Conservation (phyloP, 2,113 vertebrate species). For the Charadrius vociferus region DNA sequence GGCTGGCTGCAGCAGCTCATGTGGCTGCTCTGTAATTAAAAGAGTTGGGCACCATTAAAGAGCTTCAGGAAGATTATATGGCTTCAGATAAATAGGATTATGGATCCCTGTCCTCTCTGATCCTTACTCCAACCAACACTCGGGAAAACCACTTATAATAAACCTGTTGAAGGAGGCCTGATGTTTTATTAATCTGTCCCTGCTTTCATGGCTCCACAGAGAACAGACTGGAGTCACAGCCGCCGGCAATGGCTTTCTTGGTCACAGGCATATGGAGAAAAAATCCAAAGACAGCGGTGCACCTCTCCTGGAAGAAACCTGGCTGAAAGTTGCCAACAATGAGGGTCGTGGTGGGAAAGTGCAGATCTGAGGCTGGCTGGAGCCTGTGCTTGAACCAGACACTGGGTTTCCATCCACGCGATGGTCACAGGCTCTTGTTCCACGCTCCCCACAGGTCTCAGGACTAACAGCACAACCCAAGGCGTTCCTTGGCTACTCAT, state of each 20-base stretch:
- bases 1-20: neutral
- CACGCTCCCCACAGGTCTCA: neutral
- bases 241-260: neutral
- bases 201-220: neutral
- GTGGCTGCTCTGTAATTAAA: slow-evolving; percentile 63
- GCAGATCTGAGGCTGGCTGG: neutral
- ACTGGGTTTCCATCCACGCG: rapidly evolving
- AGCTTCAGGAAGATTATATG: slow-evolving; percentile 77
- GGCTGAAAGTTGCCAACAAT: neutral
- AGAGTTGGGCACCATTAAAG: slow-evolving; percentile 69
- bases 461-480: neutral
- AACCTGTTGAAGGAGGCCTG: slow-evolving; percentile 50
- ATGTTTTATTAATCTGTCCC: slow-evolving; percentile 4
- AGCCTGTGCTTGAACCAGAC: neutral
- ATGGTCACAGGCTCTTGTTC: neutral
- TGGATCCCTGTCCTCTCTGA: slow-evolving; percentile 57
- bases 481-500: neutral
- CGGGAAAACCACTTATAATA: slow-evolving; percentile 69
- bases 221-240: neutral
- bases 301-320: neutral
- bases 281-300: neutral
- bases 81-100: slow-evolving; percentile 76
- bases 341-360: neutral
- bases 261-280: neutral
- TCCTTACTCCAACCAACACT: slow-evolving; percentile 63